phyloP scores from a whole-genome alignment of 1,140 invertebrate genomes.

The Conus betulinus region DNA sequence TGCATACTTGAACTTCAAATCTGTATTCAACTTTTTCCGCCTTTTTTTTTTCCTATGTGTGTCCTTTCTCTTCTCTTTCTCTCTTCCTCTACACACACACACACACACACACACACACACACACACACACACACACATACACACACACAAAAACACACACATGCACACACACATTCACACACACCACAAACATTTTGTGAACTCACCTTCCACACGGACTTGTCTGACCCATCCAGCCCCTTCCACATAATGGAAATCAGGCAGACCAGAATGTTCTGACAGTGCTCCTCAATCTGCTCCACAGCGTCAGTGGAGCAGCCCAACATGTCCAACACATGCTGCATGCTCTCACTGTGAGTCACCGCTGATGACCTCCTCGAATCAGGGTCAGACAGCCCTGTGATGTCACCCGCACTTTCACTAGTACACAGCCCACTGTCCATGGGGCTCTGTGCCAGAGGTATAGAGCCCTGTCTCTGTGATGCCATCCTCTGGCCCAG shows the following conservation, averaged over 20 bases:
- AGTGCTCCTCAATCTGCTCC: slow-evolving; percentile 79
- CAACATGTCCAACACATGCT: slow-evolving; percentile 62
- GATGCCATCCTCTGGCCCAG: slow-evolving; percentile 57
- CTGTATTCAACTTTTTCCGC: no score
- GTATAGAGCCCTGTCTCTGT: slow-evolving; percentile 62
- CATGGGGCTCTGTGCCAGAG: slow-evolving; percentile 22
- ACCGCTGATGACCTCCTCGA: slow-evolving; percentile 43
- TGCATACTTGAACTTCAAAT: no score
- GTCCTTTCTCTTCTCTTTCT: neutral
- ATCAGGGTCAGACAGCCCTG: slow-evolving; percentile 18
- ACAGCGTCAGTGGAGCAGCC: slow-evolving; percentile 58
- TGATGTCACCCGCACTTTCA: slow-evolving; percentile 57
- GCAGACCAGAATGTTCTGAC: slow-evolving; percentile 79
- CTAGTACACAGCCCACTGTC: slow-evolving; percentile 49
- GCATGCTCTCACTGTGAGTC: slow-evolving; percentile 53
- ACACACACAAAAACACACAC: neutral
- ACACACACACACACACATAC: slow-evolving; percentile 8
- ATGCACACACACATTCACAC: neutral
- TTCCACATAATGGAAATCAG: slow-evolving; percentile 81
- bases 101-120: slow-evolving; percentile 8
- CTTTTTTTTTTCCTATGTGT: no score
- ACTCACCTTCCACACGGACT: slow-evolving; percentile 79
- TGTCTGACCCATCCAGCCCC: slow-evolving; percentile 79
- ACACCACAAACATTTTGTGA: neutral
- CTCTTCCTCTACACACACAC: neutral